phyloP scores from a whole-genome alignment of 2,113 vertebrate genomes.

The Picathartes gymnocephalus region DNA sequence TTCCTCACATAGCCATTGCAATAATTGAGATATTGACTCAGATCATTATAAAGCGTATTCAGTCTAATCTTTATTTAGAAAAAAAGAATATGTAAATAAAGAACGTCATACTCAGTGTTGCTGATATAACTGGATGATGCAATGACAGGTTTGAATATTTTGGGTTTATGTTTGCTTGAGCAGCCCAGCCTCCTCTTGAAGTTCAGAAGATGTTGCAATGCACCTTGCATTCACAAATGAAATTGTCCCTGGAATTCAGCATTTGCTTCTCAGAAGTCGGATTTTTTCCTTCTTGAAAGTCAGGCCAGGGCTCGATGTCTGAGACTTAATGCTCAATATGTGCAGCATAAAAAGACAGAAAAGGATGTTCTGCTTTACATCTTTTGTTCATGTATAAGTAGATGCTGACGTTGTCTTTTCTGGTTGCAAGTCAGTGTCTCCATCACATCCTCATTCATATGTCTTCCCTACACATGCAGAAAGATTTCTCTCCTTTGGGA shows the following conservation, averaged over 20 bases:
- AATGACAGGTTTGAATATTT: neutral
- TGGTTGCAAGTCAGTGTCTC: neutral
- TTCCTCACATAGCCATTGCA: neutral
- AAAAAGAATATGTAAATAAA: neutral
- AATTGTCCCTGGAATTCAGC: neutral
- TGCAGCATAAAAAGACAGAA: neutral
- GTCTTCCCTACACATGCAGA: neutral
- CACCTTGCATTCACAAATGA: neutral
- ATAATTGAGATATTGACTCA: rapidly evolving
- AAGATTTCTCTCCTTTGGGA: rapidly evolving
- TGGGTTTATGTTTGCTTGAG: neutral
- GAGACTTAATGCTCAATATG: neutral
- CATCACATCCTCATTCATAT: neutral
- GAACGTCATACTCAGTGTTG: neutral
- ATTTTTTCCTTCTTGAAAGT: neutral
- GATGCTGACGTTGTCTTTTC: neutral
- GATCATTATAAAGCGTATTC: neutral
- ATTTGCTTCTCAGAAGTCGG: rapidly evolving
- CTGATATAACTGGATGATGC: neutral
- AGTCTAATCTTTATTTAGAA: neutral
- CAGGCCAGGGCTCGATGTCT: neutral
- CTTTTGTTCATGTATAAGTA: neutral
- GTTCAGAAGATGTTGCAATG: neutral
- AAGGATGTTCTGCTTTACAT: neutral
- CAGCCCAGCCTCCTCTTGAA: neutral